Base-by-base conservation (phyloP, 2,888 invertebrate species). In the Eupithecia pulchellata region DNA sequence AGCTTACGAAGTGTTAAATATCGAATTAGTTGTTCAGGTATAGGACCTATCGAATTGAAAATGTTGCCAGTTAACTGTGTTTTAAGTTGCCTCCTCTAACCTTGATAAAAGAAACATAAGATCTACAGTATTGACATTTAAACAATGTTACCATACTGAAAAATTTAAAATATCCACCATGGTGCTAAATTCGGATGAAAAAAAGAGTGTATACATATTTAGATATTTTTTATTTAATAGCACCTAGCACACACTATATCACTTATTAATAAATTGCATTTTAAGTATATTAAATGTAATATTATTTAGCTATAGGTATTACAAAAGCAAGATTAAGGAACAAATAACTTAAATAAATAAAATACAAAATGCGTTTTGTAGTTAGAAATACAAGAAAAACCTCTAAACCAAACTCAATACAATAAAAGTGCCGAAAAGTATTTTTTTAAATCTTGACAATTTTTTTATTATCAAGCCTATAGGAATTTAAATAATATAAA, bases 241-340 rank as follows among this genome's bases (percentile, higher is more conserved):
- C 58, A 60, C 58, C 58, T n/a, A n/a, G n/a, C n/a, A 60, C 30
- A 29, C 29, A n/a, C 4, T 30, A 32, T 60, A n/a, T n/a, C 30
- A 32, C 32, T 32, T 60, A 60, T n/a, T 8, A 57, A 29, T 60
- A 60, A 60, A 60, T 60, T 55, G 65, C 65, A 65, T 65, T 64
- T 61, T 55, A 64, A 55, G 65, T 55, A 65, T 60, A 30, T 52
- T 52, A 4, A 25, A 4, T 4, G 52, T 52, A 47, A 47, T 47
- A 47, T 52, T 52, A 52, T 52, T 11, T 25, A 52, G 13, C 0
- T 47, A 52, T 25, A 6, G 4, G 13, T 13, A 47, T 20, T 9
- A 47, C 47, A 20, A 52, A 52, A 25, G 52, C 52, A 52, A 25
- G 52, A 52, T 17, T 25, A 52, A 25, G 13, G 11, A 57, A 57